A percentile compares a stretch with the other conserved stretches of the same genome.
phyloP scores from a whole-genome alignment of 64 coral and sea anemone species.

The Anthopleura sola region DNA sequence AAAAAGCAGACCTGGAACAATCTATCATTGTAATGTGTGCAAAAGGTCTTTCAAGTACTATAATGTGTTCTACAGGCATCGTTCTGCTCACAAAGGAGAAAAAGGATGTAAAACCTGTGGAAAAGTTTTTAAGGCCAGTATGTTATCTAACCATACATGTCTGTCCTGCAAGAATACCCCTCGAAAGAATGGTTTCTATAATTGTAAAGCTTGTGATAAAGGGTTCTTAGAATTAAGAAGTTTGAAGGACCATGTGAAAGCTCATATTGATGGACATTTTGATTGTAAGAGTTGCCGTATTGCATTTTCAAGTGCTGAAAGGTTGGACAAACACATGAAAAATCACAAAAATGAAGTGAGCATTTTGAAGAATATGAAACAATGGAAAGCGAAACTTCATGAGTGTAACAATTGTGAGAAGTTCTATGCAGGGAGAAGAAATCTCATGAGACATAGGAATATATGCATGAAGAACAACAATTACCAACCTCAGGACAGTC shows the following conservation, averaged over 20 bases:
- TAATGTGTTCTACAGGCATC: constrained; percentile 4
- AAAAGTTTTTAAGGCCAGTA: neutral
- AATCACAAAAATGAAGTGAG: neutral
- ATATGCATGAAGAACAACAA: neutral
- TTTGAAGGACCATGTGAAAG: neutral
- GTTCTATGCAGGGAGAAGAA: neutral
- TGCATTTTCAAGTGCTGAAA: neutral
- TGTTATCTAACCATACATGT: neutral
- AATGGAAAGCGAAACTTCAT: neutral
- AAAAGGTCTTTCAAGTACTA: neutral
- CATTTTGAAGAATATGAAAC: neutral
- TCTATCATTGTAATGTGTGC: neutral
- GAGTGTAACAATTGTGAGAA: neutral
- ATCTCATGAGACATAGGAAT: neutral
- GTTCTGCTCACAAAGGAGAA: neutral
- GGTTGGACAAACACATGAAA: neutral
- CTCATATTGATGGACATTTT: neutral
- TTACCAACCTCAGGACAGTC: too few species aligned
- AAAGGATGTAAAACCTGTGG: neutral
- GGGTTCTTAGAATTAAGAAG: neutral
- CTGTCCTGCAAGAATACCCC: neutral
- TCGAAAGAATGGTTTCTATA: neutral
- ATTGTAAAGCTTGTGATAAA: neutral
- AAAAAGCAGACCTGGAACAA: neutral
- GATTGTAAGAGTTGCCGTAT: neutral